Evolutionary conservation across 2,797 vertebrate genomes (phyloP).

Genomic region (Mustela erminea): DNA sequence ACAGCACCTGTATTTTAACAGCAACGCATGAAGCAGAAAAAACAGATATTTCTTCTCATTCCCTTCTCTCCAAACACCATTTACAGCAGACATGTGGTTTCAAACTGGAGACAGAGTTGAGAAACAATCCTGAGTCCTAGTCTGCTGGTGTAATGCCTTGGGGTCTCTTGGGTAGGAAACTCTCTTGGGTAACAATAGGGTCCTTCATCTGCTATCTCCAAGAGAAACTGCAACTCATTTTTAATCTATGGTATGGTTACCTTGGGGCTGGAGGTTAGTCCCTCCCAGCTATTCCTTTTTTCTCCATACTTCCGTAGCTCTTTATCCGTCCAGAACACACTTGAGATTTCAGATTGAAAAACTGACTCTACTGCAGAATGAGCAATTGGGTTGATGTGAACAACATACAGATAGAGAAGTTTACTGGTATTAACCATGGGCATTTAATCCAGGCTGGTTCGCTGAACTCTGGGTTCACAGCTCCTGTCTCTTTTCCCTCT

Average conservation of each 20-base stretch:
- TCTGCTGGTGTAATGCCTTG: background rate
- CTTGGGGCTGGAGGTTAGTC: background rate
- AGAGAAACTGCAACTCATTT: background rate
- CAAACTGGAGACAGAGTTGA: background rate
- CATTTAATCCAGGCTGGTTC: background rate
- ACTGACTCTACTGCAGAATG: background rate
- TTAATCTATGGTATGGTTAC: background rate
- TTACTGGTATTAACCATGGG: background rate
- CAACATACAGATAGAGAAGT: background rate
- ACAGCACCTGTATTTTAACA: background rate
- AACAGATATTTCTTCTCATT: background rate
- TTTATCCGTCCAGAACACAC: background rate
- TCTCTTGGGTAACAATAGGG: background rate
- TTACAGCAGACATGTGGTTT: background rate
- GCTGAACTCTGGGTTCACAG: background rate
- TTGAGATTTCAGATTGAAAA: background rate
- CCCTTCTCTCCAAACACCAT: background rate
- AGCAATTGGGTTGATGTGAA: background rate
- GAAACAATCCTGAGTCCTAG: background rate
- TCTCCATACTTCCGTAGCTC: background rate
- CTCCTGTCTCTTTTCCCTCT: background rate
- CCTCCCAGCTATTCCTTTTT: background rate
- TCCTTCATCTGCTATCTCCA: background rate
- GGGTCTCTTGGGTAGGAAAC: background rate
- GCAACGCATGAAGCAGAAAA: background rate